Percentiles rank a stretch among this genome's conserved stretches.
These are phyloP conservation scores for Chelon auratus DNA, from an alignment of 2,797 vertebrate genomes.

Conservation along the genomic window DNA sequence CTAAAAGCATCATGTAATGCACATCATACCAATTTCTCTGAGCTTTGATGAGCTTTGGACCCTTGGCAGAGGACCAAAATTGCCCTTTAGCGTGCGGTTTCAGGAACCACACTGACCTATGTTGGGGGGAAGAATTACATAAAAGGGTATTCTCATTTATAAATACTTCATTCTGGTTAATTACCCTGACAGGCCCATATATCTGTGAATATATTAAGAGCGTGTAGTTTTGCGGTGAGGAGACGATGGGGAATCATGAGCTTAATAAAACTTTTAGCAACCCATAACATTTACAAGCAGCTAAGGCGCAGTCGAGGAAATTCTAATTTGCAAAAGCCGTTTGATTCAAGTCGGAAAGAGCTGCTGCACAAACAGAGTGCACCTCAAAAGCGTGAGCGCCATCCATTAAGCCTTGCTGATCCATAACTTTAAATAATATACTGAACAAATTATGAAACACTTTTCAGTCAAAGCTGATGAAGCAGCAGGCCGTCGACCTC, in stretches of 20 bases:
- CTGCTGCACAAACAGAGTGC: constrained; percentile 2
- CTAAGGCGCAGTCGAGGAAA: constrained; percentile 29
- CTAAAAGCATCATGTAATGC: constrained; percentile 54
- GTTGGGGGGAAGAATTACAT: constrained; percentile 25
- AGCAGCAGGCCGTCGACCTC: background rate
- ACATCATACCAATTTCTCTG: constrained; percentile 37
- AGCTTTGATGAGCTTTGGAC: constrained; percentile 28
- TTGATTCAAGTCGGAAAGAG: constrained; percentile 24
- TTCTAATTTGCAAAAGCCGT: constrained; percentile 27
- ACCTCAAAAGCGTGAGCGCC: background rate
- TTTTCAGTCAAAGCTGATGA: constrained; percentile 7
- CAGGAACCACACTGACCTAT: constrained; percentile 32
- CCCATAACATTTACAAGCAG: constrained; percentile 50
- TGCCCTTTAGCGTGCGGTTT: constrained; percentile 18
- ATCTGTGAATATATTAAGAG: constrained; percentile 37
- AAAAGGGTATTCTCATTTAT: constrained; percentile 53
- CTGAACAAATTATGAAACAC: background rate
- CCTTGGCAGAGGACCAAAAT: constrained; percentile 8
- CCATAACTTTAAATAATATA: background rate
- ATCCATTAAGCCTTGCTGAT: constrained; percentile 2
- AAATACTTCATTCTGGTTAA: constrained; percentile 60
- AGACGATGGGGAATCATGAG: constrained; percentile 32
- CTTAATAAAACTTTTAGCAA: constrained; percentile 62
- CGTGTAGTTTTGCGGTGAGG: constrained; percentile 8
- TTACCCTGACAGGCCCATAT: constrained; percentile 41